Evolutionary conservation across 2,797 vertebrate species (phyloP).

Genomic region (Xenops minutus): DNA sequence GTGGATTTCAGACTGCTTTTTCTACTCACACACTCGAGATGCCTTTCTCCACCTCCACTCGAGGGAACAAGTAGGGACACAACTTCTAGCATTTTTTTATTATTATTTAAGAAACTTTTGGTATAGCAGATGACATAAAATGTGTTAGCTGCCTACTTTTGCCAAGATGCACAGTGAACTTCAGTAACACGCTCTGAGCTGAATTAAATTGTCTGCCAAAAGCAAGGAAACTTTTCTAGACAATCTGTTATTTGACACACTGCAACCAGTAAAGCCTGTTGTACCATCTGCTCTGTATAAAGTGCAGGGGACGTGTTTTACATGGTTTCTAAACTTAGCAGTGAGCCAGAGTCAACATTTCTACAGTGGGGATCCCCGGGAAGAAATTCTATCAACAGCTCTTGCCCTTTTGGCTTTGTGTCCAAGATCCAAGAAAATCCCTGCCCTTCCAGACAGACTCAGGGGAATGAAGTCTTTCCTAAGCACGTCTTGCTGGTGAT

Average conservation of each 20-base stretch:
- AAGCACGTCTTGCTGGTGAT: not conserved
- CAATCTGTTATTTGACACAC: constrained; percentile 72
- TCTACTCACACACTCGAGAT: not conserved
- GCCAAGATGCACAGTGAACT: not conserved
- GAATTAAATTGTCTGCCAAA: constrained; percentile 57
- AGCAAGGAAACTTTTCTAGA: constrained; percentile 61
- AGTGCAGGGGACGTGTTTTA: constrained; percentile 2
- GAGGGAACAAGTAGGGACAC: constrained; percentile 8
- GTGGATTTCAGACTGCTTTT: not conserved
- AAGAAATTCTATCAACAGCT: not conserved
- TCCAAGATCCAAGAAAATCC: not conserved
- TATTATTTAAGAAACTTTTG: constrained; percentile 37
- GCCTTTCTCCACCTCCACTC: not conserved
- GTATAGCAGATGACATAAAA: constrained; percentile 14
- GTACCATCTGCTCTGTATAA: constrained; percentile 58
- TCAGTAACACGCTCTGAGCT: not conserved
- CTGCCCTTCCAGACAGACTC: not conserved
- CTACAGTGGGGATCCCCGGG: not conserved
- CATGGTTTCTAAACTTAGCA: constrained; percentile 41
- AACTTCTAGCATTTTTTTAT: not conserved
- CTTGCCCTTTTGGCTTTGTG: not conserved
- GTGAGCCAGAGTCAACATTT: constrained; percentile 6
- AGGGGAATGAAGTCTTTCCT: not conserved
- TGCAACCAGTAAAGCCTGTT: constrained; percentile 55
- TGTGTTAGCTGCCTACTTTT: constrained; percentile 49